Evolutionary conservation across 2,113 vertebrate species (phyloP), one percentile per base, ranked within the genome.

Genomic region (Coptodon rendalli): DNA sequence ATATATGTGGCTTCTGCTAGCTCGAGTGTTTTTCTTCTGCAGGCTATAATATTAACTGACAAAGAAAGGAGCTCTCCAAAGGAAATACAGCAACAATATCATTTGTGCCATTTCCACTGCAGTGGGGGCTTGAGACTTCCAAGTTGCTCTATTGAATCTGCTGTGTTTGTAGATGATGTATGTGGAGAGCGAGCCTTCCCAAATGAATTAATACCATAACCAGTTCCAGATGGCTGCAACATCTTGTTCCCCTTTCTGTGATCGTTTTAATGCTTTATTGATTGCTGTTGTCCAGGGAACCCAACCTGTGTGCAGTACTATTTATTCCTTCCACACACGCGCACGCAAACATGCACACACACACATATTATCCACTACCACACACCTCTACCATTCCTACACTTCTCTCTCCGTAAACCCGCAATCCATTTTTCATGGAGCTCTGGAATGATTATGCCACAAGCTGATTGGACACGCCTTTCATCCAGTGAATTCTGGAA

Each of bases 211-310:
- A 95, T 94, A 88, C 93, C 90, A 92, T 95, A 94, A 94, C 92
- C 86, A 86, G 91, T 94, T 92, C 86, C 92, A 94, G 91, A 91
- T 90, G 91, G 91, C 87, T 89, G 86, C 73, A 66, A 93, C 93
- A 94, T 94, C 93, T 92, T 95, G 92, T 93, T 95, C 89, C 85
- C 90, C 81, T 93, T 94, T 84, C 91, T 50, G 89, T 89, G 89
- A 94, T 92, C n/a, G 83, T 95, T 95, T 89, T 94, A 95, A 95
- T 95, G 94, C 90, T 93, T 94, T 96, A 96, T 96, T 94, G 96
- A 95, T 95, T 93, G 91, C 87, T 11, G 54, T 89, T 87, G 90
- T 95, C 92, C 80, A 54, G 92, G 86, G 91, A 89, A 92, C 78
- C 83, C 45, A 91, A 90, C 87, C 78, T 87, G 83, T 79, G 86